Conservation (phyloP, 2,888 invertebrate genomes). For the Acleris cristana region DNA sequence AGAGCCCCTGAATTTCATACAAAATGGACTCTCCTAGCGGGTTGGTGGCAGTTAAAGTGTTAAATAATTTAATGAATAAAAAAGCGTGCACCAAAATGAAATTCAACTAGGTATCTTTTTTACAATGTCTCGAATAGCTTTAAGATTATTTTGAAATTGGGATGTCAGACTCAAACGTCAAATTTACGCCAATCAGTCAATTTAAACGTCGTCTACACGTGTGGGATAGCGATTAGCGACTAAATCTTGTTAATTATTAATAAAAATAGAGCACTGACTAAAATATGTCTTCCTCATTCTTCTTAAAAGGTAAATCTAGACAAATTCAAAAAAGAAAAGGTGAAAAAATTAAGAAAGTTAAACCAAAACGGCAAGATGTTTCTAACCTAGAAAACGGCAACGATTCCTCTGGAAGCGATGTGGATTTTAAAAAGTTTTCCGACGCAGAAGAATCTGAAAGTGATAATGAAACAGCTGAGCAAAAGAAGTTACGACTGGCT, state of each 20-base stretch:
- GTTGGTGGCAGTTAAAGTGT: too few relatives aligned
- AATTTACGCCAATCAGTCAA: neutral
- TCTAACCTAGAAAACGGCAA: slow-evolving; percentile 81
- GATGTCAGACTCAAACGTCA: slow-evolving; percentile 6
- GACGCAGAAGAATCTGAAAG: slow-evolving; percentile 81
- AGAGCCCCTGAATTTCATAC: too few relatives aligned
- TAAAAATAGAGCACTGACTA: slow-evolving; percentile 4
- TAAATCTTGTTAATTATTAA: slow-evolving; percentile 4
- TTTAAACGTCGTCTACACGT: slow-evolving; percentile 25
- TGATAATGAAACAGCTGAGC: slow-evolving; percentile 92
- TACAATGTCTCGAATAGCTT: too few relatives aligned
- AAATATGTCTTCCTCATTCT: slow-evolving; percentile 84
- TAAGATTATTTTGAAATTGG: neutral
- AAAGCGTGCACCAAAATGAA: too few relatives aligned
- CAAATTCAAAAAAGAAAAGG: slow-evolving; percentile 82
- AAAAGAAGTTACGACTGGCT: slow-evolving; percentile 94
- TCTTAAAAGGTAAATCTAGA: slow-evolving; percentile 84
- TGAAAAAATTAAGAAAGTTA: slow-evolving; percentile 69
- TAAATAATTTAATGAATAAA: too few relatives aligned
- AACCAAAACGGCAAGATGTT: slow-evolving; percentile 62
- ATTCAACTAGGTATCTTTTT: too few relatives aligned
- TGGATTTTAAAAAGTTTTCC: slow-evolving; percentile 84
- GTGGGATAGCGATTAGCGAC: neutral
- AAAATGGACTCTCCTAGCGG: too few relatives aligned
- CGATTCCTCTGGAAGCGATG: slow-evolving; percentile 87